Conservation (phyloP, 2,113 vertebrate species). For the Nibea albiflora region DNA sequence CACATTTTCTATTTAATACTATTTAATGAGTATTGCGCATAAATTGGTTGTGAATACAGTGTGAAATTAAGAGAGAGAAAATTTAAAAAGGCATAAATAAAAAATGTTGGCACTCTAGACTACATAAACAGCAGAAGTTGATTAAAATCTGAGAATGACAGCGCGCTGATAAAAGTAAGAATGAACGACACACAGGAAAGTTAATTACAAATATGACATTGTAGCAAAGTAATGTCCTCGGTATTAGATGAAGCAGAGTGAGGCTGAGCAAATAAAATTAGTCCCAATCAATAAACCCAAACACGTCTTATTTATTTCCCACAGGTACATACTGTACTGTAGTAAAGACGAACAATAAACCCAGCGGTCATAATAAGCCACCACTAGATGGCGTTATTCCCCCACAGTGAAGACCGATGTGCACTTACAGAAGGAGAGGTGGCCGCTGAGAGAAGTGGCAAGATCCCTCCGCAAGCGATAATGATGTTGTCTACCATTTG, state of each 20-base stretch:
- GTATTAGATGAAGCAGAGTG: conserved; percentile 28
- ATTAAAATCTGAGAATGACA: conserved; percentile 78
- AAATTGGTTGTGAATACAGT: neutral
- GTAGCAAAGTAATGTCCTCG: conserved; percentile 14
- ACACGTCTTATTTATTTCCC: conserved; percentile 34
- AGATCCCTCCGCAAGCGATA: conserved; percentile 97
- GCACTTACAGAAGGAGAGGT: conserved; percentile 96
- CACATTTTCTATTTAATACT: conserved; percentile 19
- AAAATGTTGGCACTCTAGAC: conserved; percentile 91
- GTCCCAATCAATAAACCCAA: conserved; percentile 20
- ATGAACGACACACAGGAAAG: conserved; percentile 11
- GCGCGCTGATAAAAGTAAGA: conserved; percentile 8
- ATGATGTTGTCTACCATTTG: conserved; percentile 99
- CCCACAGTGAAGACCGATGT: conserved; percentile 79
- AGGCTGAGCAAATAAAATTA: conserved; percentile 29
- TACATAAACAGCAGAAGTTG: conserved; percentile 74
- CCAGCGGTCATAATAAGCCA: neutral
- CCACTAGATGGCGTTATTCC: conserved; percentile 77
- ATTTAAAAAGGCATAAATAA: conserved; percentile 83
- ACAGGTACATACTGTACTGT: neutral
- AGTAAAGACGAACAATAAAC: neutral
- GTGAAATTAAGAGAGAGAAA: conserved; percentile 15
- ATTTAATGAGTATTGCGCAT: neutral
- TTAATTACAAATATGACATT: conserved; percentile 41
- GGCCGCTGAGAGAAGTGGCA: conserved; percentile 97